phyloP scores from a whole-genome alignment of 1,140 invertebrate species.

The Caenorhabditis elegans region WBcel235 BX284606.5:12874001-12874500 shows the following conservation, averaged over 20 bases:
- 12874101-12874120: not conserved
- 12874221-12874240: not conserved
- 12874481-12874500: too few relatives aligned
- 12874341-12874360: too few relatives aligned
- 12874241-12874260: slow-evolving; percentile 2
- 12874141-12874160: not conserved
- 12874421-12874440: too few relatives aligned
- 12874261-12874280: not conserved
- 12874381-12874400: too few relatives aligned
- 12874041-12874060: not conserved
- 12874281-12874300: not conserved
- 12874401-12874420: too few relatives aligned
- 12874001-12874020: not conserved
- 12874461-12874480: too few relatives aligned
- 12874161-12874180: not conserved
- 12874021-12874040: not conserved
- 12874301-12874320: not conserved
- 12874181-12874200: not conserved
- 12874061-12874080: not conserved
- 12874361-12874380: too few relatives aligned
- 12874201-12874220: not conserved
- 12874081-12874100: not conserved
- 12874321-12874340: too few relatives aligned
- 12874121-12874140: not conserved
- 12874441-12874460: too few relatives aligned